These are phyloP conservation scores for Aromia moschata DNA, from an alignment of 2,888 invertebrate species.

Conservation along the genomic window DNA sequence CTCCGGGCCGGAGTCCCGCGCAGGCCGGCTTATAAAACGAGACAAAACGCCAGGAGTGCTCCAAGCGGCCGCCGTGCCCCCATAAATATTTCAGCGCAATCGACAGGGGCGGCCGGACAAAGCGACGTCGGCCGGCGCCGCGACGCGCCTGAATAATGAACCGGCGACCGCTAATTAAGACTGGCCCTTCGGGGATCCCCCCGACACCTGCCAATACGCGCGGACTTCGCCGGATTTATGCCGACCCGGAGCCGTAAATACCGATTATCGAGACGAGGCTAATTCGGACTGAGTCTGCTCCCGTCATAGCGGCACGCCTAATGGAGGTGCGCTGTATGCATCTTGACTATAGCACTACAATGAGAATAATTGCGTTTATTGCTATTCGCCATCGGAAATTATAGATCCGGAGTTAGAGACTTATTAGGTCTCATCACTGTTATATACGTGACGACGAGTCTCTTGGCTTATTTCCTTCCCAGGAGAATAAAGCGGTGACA, in stretches of 20 bases:
- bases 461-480: no score
- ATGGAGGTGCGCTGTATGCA: no score
- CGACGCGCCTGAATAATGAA: slow-evolving; percentile 61
- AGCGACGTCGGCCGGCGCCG: slow-evolving; percentile 56
- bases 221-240: slow-evolving; percentile 57
- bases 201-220: slow-evolving; percentile 61
- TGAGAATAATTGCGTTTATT: no score
- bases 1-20: slow-evolving; percentile 41
- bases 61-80: slow-evolving; percentile 36
- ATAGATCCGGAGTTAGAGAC: no score
- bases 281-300: slow-evolving; percentile 16
- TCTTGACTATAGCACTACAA: no score
- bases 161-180: slow-evolving; percentile 62
- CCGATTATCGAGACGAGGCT: slow-evolving; percentile 44
- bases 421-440: no score
- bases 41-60: slow-evolving; percentile 51
- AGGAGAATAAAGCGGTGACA: no score
- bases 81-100: slow-evolving; percentile 61
- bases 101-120: slow-evolving; percentile 60
- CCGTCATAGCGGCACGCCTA: no score
- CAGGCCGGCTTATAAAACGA: slow-evolving; percentile 46
- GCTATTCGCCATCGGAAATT: no score
- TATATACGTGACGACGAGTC: no score
- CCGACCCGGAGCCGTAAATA: slow-evolving; percentile 51
- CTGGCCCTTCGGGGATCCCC: slow-evolving; percentile 56